Evolutionary conservation across 2,113 vertebrate genomes (phyloP), one percentile per base, ranked within the genome.

Genomic region (Lanius ludovicianus): DNA sequence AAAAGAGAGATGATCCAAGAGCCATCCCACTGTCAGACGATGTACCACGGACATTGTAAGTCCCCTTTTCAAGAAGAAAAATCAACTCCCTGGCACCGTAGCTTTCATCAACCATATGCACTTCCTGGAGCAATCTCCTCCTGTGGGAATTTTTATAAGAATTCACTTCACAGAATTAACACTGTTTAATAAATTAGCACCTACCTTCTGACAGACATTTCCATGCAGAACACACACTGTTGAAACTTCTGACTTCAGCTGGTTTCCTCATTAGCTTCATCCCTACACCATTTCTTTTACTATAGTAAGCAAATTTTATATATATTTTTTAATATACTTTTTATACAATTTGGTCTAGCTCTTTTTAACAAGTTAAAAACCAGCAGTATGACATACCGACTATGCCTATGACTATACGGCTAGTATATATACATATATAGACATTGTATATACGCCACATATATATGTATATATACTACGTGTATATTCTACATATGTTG

Each of bases 1-100:
- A n/a, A 98, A 98, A 9, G 98, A 94, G 35, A 98, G 96, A 11
- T 99, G 96, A 90, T 99, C 98, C 93, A 99, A 17, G 6, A 99
- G 96, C 98, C 98, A 99, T 13, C 99, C 99, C 0, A 17, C 69
- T 1, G 88, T 8, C 79, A 97, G 84, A 22, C 82, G 84, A 18
- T 93, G 74, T 42, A 99, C 77, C 47, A 99, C 95, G 0, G 99
- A 98, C 99, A 99, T 99, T 27, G 0, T 1, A 4, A 23, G 25
- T 49, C 24, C 59, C 5, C 24, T 71, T 39, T 69, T 65, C 50
- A 55, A 28, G 42, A 24, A 3, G 16, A 7, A 28, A 35, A 50
- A 18, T 21, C 46, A 67, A 3, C 42, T 84, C 28, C 39, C 20
- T 30, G 44, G 87, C 67, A 86, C 22, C 6, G 1, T 1, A 31